Percentiles rank a stretch among this genome's conserved stretches.
phyloP scores from a whole-genome alignment of 2,888 invertebrate genomes.

The Thalpophila matura region DNA sequence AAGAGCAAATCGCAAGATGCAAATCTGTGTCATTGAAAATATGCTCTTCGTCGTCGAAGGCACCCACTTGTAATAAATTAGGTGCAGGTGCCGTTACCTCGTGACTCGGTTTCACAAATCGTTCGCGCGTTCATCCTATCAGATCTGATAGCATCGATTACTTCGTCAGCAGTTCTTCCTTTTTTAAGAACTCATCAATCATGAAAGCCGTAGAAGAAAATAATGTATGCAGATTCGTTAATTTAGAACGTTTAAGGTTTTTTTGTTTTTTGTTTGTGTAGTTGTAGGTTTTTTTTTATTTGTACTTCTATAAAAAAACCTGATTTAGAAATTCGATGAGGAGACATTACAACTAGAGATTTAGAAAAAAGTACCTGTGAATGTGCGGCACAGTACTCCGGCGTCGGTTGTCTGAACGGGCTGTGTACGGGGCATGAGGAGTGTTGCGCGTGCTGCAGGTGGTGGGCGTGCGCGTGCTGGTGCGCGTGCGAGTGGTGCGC shows the following conservation, averaged over 20 bases:
- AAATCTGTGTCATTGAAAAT: constrained; percentile 74
- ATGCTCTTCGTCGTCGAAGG: constrained; percentile 56
- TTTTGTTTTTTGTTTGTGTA: too few relatives aligned
- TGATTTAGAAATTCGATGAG: background rate
- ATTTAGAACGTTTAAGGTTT: background rate
- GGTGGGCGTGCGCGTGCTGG: constrained; percentile 87
- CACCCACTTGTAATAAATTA: constrained; percentile 77
- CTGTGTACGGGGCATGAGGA: constrained; percentile 94
- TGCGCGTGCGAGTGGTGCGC: constrained; percentile 85
- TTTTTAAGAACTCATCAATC: constrained; percentile 39
- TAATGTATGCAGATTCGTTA: constrained; percentile 1
- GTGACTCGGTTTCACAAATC: constrained; percentile 69
- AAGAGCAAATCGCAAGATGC: constrained; percentile 65
- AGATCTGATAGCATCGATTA: constrained; percentile 56
- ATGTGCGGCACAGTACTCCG: constrained; percentile 88
- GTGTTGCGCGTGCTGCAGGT: constrained; percentile 84
- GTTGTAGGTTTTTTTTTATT: too few relatives aligned
- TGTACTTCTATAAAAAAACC: background rate
- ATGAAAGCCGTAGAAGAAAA: constrained; percentile 1
- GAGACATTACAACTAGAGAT: background rate
- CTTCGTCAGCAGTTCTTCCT: constrained; percentile 48
- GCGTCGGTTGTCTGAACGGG: constrained; percentile 92
- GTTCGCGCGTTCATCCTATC: constrained; percentile 31
- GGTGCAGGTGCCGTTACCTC: constrained; percentile 74
- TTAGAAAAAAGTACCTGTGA: constrained; percentile 78